Conservation (phyloP, 1,140 invertebrate species). For the Cotesia vestalis region DNA sequence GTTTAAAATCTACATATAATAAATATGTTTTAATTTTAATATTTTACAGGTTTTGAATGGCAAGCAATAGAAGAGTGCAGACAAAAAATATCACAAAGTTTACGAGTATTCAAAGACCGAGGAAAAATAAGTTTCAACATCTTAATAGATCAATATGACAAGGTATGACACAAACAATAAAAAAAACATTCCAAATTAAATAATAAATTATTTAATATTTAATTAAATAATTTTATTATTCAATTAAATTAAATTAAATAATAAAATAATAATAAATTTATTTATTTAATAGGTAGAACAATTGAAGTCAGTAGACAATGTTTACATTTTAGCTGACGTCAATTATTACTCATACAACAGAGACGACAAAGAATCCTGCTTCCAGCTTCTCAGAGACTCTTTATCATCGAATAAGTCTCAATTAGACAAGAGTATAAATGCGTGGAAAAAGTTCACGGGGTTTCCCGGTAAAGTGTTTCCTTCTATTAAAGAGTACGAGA, state of each 20-base stretch:
- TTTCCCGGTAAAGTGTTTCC: conserved; percentile 59
- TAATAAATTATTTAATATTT: no score
- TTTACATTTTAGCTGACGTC: conserved; percentile 52
- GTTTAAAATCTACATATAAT: background rate
- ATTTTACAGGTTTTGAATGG: conserved; percentile 66
- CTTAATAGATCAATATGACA: conserved; percentile 47
- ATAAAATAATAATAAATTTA: background rate
- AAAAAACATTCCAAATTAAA: no score
- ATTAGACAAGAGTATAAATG: conserved; percentile 61
- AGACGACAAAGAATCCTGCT: conserved; percentile 49
- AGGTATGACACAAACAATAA: conserved; percentile 49
- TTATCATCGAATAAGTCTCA: conserved; percentile 55
- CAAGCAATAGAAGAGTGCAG: conserved; percentile 67
- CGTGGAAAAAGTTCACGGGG: conserved; percentile 61
- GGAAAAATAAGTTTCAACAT: conserved; percentile 68
- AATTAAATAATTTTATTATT: no score
- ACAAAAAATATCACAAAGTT: conserved; percentile 61
- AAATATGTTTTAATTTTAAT: conserved; percentile 4
- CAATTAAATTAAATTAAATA: background rate
- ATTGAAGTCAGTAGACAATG: conserved; percentile 66
- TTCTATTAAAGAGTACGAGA: conserved; percentile 46
- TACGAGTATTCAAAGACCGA: conserved; percentile 50
- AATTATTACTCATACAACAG: conserved; percentile 52
- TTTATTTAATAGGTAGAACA: conserved; percentile 58
- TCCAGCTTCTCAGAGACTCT: conserved; percentile 53